Evolutionary conservation across 1,140 invertebrate genomes (phyloP).

Genomic region (Manduca sexta): DNA sequence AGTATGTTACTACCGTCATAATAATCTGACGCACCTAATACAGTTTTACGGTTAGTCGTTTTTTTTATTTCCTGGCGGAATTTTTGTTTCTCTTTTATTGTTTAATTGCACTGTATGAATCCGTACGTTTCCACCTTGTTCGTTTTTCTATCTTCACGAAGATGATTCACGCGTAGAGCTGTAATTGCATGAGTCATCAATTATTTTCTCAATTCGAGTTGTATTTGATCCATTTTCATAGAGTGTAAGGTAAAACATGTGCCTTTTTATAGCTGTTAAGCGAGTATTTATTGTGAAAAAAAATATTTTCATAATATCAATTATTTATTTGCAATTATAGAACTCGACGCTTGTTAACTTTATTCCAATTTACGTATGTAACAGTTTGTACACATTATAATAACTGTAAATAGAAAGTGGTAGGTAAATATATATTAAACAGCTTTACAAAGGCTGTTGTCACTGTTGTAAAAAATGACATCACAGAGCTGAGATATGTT

Average conservation of each 20-base stretch:
- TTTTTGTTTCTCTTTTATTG: too few relatives aligned
- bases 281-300: slow-evolving; percentile 14
- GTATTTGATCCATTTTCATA: neutral
- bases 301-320: neutral
- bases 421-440: slow-evolving; percentile 4
- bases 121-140: too few relatives aligned
- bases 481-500: neutral
- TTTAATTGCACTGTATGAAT: too few relatives aligned
- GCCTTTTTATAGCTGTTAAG: slow-evolving; percentile 23
- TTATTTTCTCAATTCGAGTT: neutral
- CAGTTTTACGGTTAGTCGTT: too few relatives aligned
- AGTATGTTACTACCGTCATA: neutral
- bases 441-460: slow-evolving; percentile 21
- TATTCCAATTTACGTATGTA: slow-evolving; percentile 4
- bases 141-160: too few relatives aligned
- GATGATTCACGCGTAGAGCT: too few relatives aligned
- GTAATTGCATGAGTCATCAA: too few relatives aligned
- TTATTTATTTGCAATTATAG: too few relatives aligned
- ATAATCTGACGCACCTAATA: slow-evolving; percentile 4
- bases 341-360: neutral
- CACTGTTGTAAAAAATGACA: slow-evolving; percentile 13
- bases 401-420: slow-evolving; percentile 9
- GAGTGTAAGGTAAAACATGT: slow-evolving; percentile 11
- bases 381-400: neutral
- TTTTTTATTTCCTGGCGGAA: too few relatives aligned